Evolutionary conservation across 1,140 invertebrate species (phyloP), one percentile per base, ranked within the genome.

Genomic region (Drosophila eugracilis): DNA sequence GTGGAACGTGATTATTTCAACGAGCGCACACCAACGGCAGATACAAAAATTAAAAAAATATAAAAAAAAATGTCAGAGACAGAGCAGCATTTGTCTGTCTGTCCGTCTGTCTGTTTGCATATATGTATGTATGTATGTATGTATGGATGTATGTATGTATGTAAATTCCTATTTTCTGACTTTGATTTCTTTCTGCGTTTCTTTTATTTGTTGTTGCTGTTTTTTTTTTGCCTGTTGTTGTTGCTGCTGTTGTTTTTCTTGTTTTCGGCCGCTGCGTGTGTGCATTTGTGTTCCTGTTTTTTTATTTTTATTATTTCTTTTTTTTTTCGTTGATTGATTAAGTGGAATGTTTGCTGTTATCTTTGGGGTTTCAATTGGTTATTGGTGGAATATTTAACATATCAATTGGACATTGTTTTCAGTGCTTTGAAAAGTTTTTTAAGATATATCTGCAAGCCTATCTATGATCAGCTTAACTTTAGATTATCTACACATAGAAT

Each of bases 1-100:
- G 78, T 80, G 78, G 78, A 80, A 80, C 78, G 78, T 80, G 78
- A 80, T 80, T 80, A 80, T 77, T 80, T 81, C 78, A 80, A 80
- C 78, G 55, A 80, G 78, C 59, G 28, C 66, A 41, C 60, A 44
- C 34, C 30, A 26, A 57, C 36, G 48, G 42, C 42, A 45, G 42
- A 74, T 44, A 62, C 66, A 66, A 30, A 32, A 30, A 22, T 6
- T 39, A 22, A 39, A 21, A 44, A 45, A 32, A 49, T 6, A 55
- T 24, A 32, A 47, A 21, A 26, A 41, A 36, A 36, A 37, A 42
- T 28, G 17, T 32, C 26, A 41, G 26, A 42, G 59, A 50, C 42
- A 63, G 37, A 70, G 28, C 49, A 19, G 45, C 53, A 54, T 19
- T 32, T 54, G 21, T 41, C 15, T 50, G 36, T 71, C 22, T 48